phyloP scores from a whole-genome alignment of 2,797 vertebrate species.

The Alauda arvensis region DNA sequence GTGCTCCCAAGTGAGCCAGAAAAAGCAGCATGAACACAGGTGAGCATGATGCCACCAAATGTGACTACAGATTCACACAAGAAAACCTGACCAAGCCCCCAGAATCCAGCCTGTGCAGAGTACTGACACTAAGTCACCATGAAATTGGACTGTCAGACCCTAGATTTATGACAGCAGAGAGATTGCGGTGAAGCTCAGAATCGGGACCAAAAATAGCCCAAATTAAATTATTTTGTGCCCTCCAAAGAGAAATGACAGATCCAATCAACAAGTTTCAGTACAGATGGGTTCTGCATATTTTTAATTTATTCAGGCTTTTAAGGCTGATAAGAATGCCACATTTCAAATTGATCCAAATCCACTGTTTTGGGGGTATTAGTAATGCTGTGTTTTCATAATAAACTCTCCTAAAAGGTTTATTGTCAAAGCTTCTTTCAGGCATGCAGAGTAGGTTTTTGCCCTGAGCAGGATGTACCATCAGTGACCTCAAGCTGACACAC shows the following conservation, averaged over 20 bases:
- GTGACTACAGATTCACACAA: not conserved
- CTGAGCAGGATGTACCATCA: constrained; percentile 6
- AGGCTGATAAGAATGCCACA: not conserved
- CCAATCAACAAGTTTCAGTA: constrained; percentile 33
- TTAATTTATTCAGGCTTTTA: constrained; percentile 41
- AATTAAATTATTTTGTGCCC: not conserved
- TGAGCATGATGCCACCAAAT: not conserved
- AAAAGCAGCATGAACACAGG: not conserved
- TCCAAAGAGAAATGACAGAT: constrained; percentile 16
- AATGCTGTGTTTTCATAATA: constrained; percentile 22
- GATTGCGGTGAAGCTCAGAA: not conserved
- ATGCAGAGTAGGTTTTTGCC: constrained; percentile 24
- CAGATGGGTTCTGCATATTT: constrained; percentile 41
- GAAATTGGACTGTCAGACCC: not conserved
- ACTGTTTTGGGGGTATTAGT: constrained; percentile 27
- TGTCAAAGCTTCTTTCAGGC: constrained; percentile 43
- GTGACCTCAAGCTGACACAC: not conserved
- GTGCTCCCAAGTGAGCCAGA: not conserved
- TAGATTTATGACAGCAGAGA: not conserved
- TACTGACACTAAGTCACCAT: not conserved
- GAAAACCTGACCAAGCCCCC: not conserved
- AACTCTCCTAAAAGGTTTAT: constrained; percentile 37
- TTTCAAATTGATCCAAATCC: constrained; percentile 24
- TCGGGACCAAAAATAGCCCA: not conserved
- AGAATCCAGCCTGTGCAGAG: not conserved